Base-by-base conservation (phyloP, 2,888 invertebrate species). In the Drosophila cognata region DNA sequence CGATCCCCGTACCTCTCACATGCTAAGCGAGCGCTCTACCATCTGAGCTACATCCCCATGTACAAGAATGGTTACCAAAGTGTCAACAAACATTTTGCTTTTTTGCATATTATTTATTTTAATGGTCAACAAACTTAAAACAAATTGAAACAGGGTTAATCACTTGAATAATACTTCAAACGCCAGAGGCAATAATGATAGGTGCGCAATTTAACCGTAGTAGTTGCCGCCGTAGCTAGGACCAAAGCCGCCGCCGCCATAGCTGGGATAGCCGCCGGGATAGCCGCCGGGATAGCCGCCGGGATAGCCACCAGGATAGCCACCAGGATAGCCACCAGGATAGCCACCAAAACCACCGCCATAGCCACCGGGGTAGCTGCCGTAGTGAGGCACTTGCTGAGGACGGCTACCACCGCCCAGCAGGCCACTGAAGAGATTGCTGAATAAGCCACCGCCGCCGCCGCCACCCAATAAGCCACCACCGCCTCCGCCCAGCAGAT, bases 1-100 rank as follows among this genome's bases (percentile, higher is more conserved):
- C 88, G 92, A 93, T 92, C 93, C 92, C 93, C 92, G 92, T 92
- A 93, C 93, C 93, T 92, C 93, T 92, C 93, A 92, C 92, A 92
- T 92, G 92, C 92, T 92, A 92, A 92, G 93, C 93, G 93, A 92
- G 93, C 93, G 92, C 93, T 92, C 93, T 92, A 92, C 92, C 92
- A 92, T 92, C 93, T 92, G 92, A 92, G 93, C 93, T 93, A 93
- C 92, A 92, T 93, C 93, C 92, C 92, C 93, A 31, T 71, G 16
- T 69, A 0, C 1, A 0, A 7, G 0, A 0, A 0, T 0, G 0
- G 0, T 1, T 10, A 36, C 38, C 29, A 50, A 75, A 69, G 3
- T 48, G 13, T n/a, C 16, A 53, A 61, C 50, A 65, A 60, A 0
- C 3, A 18, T 35, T 29, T 21, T 0, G 8, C n/a, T 57, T 48